Percentiles rank a stretch among this genome's conserved stretches.
phyloP scores from a whole-genome alignment of 2,113 vertebrate species.

The Aspiorhynchus laticeps region DNA sequence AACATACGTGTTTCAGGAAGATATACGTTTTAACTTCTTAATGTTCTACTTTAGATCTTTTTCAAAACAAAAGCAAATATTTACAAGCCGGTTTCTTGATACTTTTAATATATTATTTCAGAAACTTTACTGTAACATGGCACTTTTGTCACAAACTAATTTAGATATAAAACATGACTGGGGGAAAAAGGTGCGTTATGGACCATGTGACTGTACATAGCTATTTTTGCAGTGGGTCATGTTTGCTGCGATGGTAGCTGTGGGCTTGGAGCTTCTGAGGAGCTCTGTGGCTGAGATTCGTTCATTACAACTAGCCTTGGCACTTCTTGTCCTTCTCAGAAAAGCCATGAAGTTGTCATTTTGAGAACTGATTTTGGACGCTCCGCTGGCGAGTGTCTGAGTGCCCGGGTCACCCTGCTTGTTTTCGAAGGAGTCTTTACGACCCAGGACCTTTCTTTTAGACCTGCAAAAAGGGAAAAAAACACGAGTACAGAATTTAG shows the following conservation, averaged over 20 bases:
- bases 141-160: background rate
- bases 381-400: slow-evolving; percentile 57
- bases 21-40: background rate
- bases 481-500: background rate
- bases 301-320: slow-evolving; percentile 72
- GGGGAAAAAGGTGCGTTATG: slow-evolving; percentile 7
- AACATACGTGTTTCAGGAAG: background rate
- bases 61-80: slow-evolving; percentile 36
- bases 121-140: slow-evolving; percentile 32
- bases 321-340: slow-evolving; percentile 83
- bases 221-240: slow-evolving; percentile 42
- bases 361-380: slow-evolving; percentile 74
- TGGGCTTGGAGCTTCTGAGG: slow-evolving; percentile 84
- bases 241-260: slow-evolving; percentile 68
- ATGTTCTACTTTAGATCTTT: background rate
- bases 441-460: slow-evolving; percentile 85
- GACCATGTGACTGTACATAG: slow-evolving; percentile 48
- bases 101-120: background rate
- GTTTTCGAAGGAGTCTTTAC: slow-evolving; percentile 74
- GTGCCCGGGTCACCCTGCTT: slow-evolving; percentile 64
- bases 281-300: slow-evolving; percentile 84
- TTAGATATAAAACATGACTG: slow-evolving; percentile 16
- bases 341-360: slow-evolving; percentile 89
- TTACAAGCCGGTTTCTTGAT: slow-evolving; percentile 24
- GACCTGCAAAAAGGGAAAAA: slow-evolving; percentile 72